Percentiles rank a stretch among this genome's conserved stretches.
phyloP scores from a whole-genome alignment of 1,140 invertebrate genomes.

The Zaprionus nigranus region DNA sequence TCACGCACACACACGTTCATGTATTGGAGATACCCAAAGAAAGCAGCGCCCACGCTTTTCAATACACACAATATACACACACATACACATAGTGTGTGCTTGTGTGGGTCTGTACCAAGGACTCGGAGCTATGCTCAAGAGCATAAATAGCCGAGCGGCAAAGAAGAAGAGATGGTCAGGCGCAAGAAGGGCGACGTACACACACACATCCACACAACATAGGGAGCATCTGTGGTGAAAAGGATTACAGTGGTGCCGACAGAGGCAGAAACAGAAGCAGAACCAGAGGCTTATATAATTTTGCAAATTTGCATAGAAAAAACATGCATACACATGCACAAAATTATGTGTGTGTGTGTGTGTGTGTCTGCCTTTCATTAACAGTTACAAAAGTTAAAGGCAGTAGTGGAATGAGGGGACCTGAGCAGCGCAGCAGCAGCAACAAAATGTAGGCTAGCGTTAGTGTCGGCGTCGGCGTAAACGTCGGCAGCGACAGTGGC shows the following conservation, averaged over 20 bases:
- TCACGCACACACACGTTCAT: not conserved
- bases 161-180: slow-evolving; percentile 9
- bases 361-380: slow-evolving; percentile 45
- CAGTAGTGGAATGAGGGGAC: slow-evolving; percentile 18
- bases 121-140: slow-evolving; percentile 7
- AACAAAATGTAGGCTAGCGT: slow-evolving; percentile 50
- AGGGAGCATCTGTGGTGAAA: slow-evolving; percentile 1
- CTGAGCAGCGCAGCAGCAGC: slow-evolving; percentile 8
- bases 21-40: not conserved
- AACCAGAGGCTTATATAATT: slow-evolving; percentile 47
- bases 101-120: slow-evolving; percentile 17
- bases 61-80: slow-evolving; percentile 1
- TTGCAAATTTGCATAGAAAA: slow-evolving; percentile 36
- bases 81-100: not conserved
- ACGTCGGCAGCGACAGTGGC: not conserved
- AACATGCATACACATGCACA: slow-evolving; percentile 14
- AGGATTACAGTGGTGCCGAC: slow-evolving; percentile 31
- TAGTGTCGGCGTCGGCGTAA: slow-evolving; percentile 20
- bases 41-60: slow-evolving; percentile 15
- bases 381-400: slow-evolving; percentile 31
- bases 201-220: not conserved
- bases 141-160: slow-evolving; percentile 27
- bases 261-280: not conserved
- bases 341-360: slow-evolving; percentile 7
- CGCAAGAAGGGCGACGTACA: not conserved